Base-by-base conservation (phyloP, 1,140 invertebrate genomes). In the Cyclina sinensis region DNA sequence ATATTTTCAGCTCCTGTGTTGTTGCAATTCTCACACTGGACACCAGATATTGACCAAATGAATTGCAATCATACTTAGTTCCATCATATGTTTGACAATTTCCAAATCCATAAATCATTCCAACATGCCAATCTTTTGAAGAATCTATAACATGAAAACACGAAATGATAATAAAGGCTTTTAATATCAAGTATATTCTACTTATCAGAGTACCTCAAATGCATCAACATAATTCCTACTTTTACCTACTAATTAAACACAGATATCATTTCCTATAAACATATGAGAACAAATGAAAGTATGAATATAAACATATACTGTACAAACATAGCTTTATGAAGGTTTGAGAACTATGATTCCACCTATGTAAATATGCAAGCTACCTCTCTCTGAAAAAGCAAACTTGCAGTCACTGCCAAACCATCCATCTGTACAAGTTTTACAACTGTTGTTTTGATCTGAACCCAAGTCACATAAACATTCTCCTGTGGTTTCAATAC, bases 21-120 rank as follows among this genome's bases (percentile, higher is more conserved):
- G 35, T 46, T 21, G 88, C 16, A 14, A 83, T n/a, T 16, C 35
- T 43, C 16, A 86, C 39, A n/a, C 88, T 84, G 30, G 90, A 51
- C 59, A 92, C 27, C 32, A 91, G 59, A 35, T 89, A 83, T 48
- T 93, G 91, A 27, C 92, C 92, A 48, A 70, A 46, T 18, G 59
- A 12, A 54, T 89, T 86, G 62, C 84, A 85, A 35, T 76, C 84
- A 78, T 89, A 93, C 59, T 87, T 73, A 4, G 89, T 74, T 30
- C 92, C 92, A 85, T 93, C 90, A 81, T 87, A 92, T 2, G 91
- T 92, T n/a, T 82, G 54, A 16, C 90, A 83, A 43, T 90, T 78
- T 18, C 92, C 92, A 43, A 70, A 88, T 0, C 86, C 73, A 68
- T 89, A 91, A 16, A 74, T 68, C 78, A 87, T 87, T 39, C 85